Evolutionary conservation across 1,140 invertebrate genomes (phyloP), one percentile per base, ranked within the genome.

Genomic region (Mya arenaria): DNA sequence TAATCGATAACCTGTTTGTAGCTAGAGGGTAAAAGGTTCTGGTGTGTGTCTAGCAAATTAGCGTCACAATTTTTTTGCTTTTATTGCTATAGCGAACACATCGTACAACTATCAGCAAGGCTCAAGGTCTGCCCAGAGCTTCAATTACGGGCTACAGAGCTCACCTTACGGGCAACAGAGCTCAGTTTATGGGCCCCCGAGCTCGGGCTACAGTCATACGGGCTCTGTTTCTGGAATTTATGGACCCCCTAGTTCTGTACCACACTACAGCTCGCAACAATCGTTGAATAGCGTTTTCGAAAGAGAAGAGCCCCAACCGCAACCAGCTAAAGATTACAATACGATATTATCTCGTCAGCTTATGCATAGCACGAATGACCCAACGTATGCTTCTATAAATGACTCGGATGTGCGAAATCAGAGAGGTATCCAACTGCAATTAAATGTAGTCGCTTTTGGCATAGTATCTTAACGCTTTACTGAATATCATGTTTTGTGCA

Each of bases 371-470:
- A 65, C 65, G 41, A 85, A 88, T 73, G 89, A 90, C 55, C 87
- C 88, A 39, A 84, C 88, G 28, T 90, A 90, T 78, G 88, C 89
- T 48, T 86, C 87, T 44, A 89, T 90, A 62, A 84, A 88, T 63
- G 88, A 87, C 48, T 8, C 52, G 75, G 65, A 72, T 41, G 36
- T 62, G 36, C 52, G 66, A 58, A 62, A 71, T 71, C 56, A 48
- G 0, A 80, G 56, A 66, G 78, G 73, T 75, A 75, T 63, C 39
- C 25, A 23, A 17, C 4, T 23, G 25, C 48, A 52, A 23, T 52
- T 23, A 55, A n/a, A n/a, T n/a, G n/a, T n/a, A n/a, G n/a, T n/a
- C n/a, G n/a, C n/a, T n/a, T n/a, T n/a, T n/a, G n/a, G n/a, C n/a
- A n/a, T n/a, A n/a, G n/a, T n/a, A n/a, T n/a, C n/a, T n/a, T n/a